Evolutionary conservation across 2,888 invertebrate genomes (phyloP).

Genomic region (Philopedon plagiatum): DNA sequence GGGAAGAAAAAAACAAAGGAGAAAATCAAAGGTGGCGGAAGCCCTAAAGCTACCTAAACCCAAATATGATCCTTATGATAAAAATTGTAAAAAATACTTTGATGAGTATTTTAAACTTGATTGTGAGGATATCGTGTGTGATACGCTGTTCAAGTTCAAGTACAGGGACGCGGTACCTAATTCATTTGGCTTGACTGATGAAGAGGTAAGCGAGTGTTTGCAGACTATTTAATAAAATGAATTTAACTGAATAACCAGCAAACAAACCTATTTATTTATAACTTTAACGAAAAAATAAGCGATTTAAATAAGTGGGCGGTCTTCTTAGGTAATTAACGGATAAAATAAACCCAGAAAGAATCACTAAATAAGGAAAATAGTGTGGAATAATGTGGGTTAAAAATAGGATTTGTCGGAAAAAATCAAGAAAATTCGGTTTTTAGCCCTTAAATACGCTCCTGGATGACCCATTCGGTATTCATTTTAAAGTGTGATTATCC

Average conservation of each 20-base stretch:
- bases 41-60: conserved; percentile 85
- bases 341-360: too few relatives aligned
- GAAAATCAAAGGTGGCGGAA: conserved; percentile 83
- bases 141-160: conserved; percentile 92
- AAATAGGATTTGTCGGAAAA: too few relatives aligned
- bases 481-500: too few relatives aligned
- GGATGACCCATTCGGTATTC: too few relatives aligned
- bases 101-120: conserved; percentile 96
- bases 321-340: too few relatives aligned
- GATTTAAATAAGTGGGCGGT: too few relatives aligned
- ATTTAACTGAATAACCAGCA: conserved; percentile 44
- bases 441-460: too few relatives aligned
- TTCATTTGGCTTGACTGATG: conserved; percentile 89
- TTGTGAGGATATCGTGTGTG: conserved; percentile 95
- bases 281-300: too few relatives aligned
- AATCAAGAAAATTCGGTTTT: too few relatives aligned
- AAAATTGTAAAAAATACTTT: conserved; percentile 87
- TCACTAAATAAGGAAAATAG: too few relatives aligned
- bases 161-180: conserved; percentile 92
- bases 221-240: conserved; percentile 15
- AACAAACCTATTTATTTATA: too few relatives aligned
- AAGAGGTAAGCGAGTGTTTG: conserved; percentile 79
- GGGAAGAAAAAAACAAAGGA: conserved; percentile 73
- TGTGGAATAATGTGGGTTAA: too few relatives aligned
- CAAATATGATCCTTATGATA: conserved; percentile 84